Evolutionary conservation across 2,888 invertebrate genomes (phyloP), one percentile per base, ranked within the genome.

Genomic region (Drosophila meridionalis): DNA sequence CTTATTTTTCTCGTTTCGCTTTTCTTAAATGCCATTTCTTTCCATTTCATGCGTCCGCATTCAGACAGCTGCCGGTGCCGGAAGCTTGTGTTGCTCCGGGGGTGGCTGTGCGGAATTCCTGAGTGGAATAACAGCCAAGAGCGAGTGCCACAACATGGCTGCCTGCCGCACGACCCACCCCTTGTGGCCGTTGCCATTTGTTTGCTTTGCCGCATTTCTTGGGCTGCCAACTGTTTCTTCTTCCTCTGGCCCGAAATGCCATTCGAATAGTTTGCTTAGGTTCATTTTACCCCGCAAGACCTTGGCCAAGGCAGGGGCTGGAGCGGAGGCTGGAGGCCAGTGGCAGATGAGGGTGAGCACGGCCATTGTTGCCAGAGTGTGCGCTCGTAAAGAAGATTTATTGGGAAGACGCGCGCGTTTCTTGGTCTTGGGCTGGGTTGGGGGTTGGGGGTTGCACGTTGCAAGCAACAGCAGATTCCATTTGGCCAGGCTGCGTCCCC

Each of bases 371-470:
- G 91, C 90, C 91, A 92, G 87, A 91, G 92, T 91, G 91, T 92
- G 88, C 87, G 92, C 85, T 92, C 92, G 92, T 92, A 92, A 92
- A 92, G 80, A 83, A 92, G 92, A 92, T 92, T 92, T 92, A 92
- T 92, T 91, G 92, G 75, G 83, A 92, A 89, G 92, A 92, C 92
- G 92, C 91, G 91, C 91, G 91, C 91, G 83, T 90, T 90, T 92
- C 90, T 92, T 86, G 85, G 85, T 65, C 50, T 74, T 70, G 45
- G 50, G 50, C 40, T 40, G 20, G 20, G 20, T 20, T 20, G 20
- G 50, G 80, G 85, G 85, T 89, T 90, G 61, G 50, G 80, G 85
- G 85, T 89, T 90, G 61, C 53, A 53, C 30, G 61, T 42, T 30
- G 84, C 91, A 91, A 90, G 92, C 91, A 78, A 69, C 82, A 80